These are phyloP conservation scores for Rhineura floridana DNA, from an alignment of 2,113 vertebrate species.

Conservation along the genomic window DNA sequence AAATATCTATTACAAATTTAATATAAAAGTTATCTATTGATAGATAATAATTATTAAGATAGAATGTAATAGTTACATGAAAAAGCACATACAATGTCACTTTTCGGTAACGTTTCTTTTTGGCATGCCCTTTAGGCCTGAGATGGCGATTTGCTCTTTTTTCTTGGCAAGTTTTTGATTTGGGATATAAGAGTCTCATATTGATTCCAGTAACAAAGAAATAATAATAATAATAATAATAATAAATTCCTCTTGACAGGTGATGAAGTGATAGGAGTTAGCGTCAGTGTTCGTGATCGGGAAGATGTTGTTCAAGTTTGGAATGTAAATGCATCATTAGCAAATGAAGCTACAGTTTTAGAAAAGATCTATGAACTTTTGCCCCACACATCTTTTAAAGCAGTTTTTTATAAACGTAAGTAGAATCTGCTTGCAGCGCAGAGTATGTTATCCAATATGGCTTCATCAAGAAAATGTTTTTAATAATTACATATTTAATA, in stretches of 20 bases:
- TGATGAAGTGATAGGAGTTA: slow-evolving; percentile 94
- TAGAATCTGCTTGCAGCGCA: slow-evolving; percentile 38
- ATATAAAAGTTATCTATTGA: not conserved
- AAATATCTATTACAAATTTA: not conserved
- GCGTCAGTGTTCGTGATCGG: slow-evolving; percentile 90
- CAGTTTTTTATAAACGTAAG: slow-evolving; percentile 97
- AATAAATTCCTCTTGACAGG: slow-evolving; percentile 75
- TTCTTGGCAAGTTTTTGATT: slow-evolving; percentile 21
- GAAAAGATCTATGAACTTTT: slow-evolving; percentile 91
- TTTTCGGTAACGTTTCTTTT: not conserved
- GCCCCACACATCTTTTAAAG: slow-evolving; percentile 90
- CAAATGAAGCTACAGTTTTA: slow-evolving; percentile 87
- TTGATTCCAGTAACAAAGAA: not conserved
- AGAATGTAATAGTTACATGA: not conserved
- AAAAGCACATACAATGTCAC: not conserved
- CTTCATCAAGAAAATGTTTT: not conserved
- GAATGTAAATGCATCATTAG: slow-evolving; percentile 91
- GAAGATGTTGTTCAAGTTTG: slow-evolving; percentile 95
- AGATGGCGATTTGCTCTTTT: not conserved
- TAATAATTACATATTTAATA: not conserved
- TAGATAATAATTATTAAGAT: not conserved
- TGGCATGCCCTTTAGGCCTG: slow-evolving; percentile 17
- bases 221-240: slow-evolving; percentile 10
- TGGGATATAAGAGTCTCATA: not conserved
- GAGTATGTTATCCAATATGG: not conserved